These are phyloP conservation scores for Sciurus carolinensis DNA, from an alignment of 2,797 vertebrate genomes.

Conservation along the genomic window DNA sequence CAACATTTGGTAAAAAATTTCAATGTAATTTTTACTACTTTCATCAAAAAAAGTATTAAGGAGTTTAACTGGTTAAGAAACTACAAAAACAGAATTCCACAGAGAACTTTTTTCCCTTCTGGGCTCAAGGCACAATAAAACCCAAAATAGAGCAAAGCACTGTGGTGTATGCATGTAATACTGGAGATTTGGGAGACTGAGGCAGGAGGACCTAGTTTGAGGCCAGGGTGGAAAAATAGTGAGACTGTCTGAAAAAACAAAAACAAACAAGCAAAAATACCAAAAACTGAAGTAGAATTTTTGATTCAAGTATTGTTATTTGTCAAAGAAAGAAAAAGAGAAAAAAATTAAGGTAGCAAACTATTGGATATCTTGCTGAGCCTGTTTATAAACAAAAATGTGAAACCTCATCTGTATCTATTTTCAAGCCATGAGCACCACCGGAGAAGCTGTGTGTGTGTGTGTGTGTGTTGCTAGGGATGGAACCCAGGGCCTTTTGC, in stretches of 20 bases:
- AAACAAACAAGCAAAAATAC: too few relatives aligned
- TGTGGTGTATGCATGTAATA: too few relatives aligned
- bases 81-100: conserved; percentile 6
- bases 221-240: too few relatives aligned
- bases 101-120: not conserved
- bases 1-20: not conserved
- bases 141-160: not conserved
- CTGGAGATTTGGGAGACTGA: too few relatives aligned
- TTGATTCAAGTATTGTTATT: not conserved
- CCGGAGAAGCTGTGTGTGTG: not conserved
- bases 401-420: conserved; percentile 10
- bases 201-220: too few relatives aligned
- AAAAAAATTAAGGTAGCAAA: not conserved
- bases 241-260: not conserved
- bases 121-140: conserved; percentile 37
- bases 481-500: too few relatives aligned
- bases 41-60: not conserved
- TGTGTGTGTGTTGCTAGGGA: not conserved
- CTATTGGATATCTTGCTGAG: not conserved
- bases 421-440: conserved; percentile 37
- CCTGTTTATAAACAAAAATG: conserved; percentile 43
- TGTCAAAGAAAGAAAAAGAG: not conserved
- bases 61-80: not conserved
- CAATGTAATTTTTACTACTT: conserved; percentile 1
- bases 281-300: not conserved